Evolutionary conservation across 2,797 vertebrate genomes (phyloP), one percentile per base, ranked within the genome.

Genomic region (Netta rufina): DNA sequence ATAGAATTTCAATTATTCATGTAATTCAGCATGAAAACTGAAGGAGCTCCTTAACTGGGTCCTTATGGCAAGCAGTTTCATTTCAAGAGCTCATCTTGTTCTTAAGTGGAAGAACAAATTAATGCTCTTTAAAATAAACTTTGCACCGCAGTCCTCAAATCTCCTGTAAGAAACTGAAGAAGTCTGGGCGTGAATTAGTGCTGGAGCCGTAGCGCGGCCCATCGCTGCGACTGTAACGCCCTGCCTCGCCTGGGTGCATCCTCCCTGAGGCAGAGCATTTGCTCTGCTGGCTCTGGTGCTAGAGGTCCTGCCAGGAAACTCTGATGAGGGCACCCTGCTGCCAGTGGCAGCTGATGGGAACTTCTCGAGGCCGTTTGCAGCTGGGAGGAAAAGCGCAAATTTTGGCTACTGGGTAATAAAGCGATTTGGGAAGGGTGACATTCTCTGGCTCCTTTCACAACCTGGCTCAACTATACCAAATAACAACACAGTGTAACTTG

Each of bases 51-150:
- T 96, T 96, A 49, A 66, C 90, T 57, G 71, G n/a, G 57, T 75
- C 90, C 90, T 96, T 93, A n/a, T 47, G 62, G 79, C 84, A 94
- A 87, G 77, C 90, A 82, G 93, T 72, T 93, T 88, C 62, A 39
- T 81, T 94, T 96, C 93, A 95, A 96, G 92, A 96, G 90, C 81
- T 95, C 90, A 93, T 96, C 95, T 91, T 91, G n/a, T 92, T 58
- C 86, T 89, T 65, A 94, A 96, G 87, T 93, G 74, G 92, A 83
- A 77, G 92, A 95, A n/a, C 87, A 96, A 91, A 94, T 93, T 92
- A 71, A 89, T 88, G 90, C 75, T 91, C 82, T 96, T 85, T 85
- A 87, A 93, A 93, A 86, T 92, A 95, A 96, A 97, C 95, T 92
- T 87, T 15, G 25, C 64, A 13, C 67, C 76, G 79, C 76, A 61